Percentiles rank a stretch among this genome's conserved stretches.
phyloP scores from a whole-genome alignment of 92 coral and sea anemone genomes.

The Phenganax subtilis region DNA sequence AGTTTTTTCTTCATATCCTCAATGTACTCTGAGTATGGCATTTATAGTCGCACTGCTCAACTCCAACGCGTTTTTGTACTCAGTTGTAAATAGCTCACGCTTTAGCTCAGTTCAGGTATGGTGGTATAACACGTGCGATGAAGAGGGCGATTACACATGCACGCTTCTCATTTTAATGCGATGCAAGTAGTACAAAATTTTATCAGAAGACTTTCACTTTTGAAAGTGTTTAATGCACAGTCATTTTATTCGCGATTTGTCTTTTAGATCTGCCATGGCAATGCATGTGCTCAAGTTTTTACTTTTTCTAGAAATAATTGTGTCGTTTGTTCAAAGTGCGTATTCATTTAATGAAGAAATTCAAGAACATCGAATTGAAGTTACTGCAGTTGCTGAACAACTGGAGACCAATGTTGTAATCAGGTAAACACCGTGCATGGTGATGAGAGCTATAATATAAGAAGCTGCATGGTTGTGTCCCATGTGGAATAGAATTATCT shows the following conservation, averaged over 20 bases:
- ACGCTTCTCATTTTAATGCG: too few species aligned
- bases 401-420: neutral
- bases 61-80: too few species aligned
- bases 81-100: too few species aligned
- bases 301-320: slow-evolving; percentile 1
- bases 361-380: neutral
- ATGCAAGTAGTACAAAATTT: too few species aligned
- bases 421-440: neutral
- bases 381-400: slow-evolving; percentile 7
- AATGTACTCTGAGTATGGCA: neutral
- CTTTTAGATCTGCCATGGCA: neutral
- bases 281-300: neutral
- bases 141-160: too few species aligned
- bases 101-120: too few species aligned
- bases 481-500: too few species aligned
- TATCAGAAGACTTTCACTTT: too few species aligned
- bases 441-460: neutral
- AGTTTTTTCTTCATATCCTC: neutral
- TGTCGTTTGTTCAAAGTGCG: slow-evolving; percentile 20
- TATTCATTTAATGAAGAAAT: slow-evolving; percentile 10
- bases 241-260: neutral
- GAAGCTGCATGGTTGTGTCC: too few species aligned
- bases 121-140: too few species aligned
- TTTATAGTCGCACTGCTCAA: neutral
- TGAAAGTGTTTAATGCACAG: neutral